Base-by-base conservation (phyloP, 1,140 invertebrate species). In the Zeugodacus cucurbitae region DNA sequence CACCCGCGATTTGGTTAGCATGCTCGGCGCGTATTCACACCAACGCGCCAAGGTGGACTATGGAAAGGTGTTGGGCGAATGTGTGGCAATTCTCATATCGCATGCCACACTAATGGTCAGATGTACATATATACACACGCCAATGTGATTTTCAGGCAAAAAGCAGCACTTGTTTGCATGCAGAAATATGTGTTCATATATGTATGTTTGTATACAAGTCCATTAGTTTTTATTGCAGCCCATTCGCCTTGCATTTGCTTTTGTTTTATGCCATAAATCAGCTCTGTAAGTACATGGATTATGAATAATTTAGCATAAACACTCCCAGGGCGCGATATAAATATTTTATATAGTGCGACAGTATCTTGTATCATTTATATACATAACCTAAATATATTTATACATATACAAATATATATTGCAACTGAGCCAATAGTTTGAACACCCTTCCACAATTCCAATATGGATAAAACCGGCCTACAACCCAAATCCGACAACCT, bases 41-140 rank as follows among this genome's bases (percentile, higher is more conserved):
- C 74, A n/a, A 82, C 74, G 44, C n/a, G 74, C n/a, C 74, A 82
- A 82, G 20, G 74, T 48, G 67, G 37, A 10, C 22, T 14, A n/a
- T 8, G 74, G 29, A 48, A 74, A 74, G 34, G 67, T 74, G 67
- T 74, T 82, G 41, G 41, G 37, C 44, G 2, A 44, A 82, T 48
- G 14, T 29, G 41, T 54, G 74, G 74, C n/a, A 82, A 82, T 82
- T 82, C 17, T 22, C 74, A 82, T 82, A 82, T 82, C 29, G 74
- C 44, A 41, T n/a, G 41, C 37, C 41, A 6, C 41, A 6, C 74
- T 14, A 82, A 82, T 82, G 41, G 41, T 1, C 34, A 82, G 37
- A 6, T n/a, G n/a, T n/a, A n/a, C 37, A 48, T 32, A 59, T 17
- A 26, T 22, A 59, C 20, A 1, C 17, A 62, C n/a, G n/a, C 58